Conservation (phyloP, 2,888 invertebrate genomes). For the Pegoplata infirma region DNA sequence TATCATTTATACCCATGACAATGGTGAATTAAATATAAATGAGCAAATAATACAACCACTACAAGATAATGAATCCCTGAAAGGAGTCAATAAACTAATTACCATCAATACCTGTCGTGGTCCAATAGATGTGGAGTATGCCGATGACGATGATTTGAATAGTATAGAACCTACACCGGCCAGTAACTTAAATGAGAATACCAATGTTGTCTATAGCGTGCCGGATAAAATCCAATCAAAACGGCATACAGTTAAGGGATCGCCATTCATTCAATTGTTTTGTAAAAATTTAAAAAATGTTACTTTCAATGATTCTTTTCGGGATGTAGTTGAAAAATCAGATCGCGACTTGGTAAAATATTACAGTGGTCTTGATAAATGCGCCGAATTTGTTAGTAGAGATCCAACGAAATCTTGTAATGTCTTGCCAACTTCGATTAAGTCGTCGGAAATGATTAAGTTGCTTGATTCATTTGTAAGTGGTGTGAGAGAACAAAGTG, state of each 20-base stretch:
- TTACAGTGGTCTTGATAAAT: not conserved
- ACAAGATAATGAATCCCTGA: slow-evolving; percentile 14
- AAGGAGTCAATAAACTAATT: not conserved
- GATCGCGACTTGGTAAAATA: not conserved
- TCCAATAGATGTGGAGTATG: not conserved
- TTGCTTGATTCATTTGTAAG: too few species aligned
- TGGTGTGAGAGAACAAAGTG: too few species aligned
- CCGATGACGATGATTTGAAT: not conserved
- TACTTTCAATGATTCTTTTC: not conserved
- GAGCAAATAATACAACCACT: slow-evolving; percentile 6
- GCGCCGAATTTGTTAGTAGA: not conserved
- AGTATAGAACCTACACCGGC: not conserved
- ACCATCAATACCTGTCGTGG: slow-evolving; percentile 2
- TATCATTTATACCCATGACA: slow-evolving; percentile 25
- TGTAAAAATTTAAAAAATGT: not conserved
- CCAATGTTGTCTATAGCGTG: not conserved
- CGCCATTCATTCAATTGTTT: not conserved
- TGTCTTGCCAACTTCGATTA: not conserved
- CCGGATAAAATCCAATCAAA: not conserved
- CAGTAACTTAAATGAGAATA: not conserved
- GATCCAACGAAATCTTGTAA: not conserved
- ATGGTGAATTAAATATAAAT: slow-evolving; percentile 27
- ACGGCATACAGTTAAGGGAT: too few species aligned
- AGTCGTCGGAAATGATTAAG: not conserved
- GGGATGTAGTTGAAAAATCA: not conserved